Evolutionary conservation across 2,888 invertebrate species (phyloP), one percentile per base, ranked within the genome.

Genomic region (Scelioninae gen. 1): DNA sequence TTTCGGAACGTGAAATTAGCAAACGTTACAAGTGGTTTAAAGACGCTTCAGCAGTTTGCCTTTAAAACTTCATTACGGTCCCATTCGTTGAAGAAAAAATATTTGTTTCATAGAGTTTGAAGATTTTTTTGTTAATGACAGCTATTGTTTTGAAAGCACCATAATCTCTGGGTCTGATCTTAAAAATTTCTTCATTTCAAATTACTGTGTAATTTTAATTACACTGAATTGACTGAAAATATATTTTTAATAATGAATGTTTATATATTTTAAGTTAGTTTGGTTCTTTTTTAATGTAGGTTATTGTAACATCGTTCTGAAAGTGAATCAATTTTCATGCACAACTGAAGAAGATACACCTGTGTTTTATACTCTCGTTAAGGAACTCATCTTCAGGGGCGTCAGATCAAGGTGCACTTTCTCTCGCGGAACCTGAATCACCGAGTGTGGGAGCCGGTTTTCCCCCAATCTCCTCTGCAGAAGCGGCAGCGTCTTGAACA

Each of bases 381-480:
- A 71, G 65, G 72, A 84, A 82, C 85, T 85, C 85, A 86, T 87
- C 88, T 87, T 88, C 88, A 86, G 84, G 85, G 85, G 85, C 85
- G 78, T 51, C 75, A 69, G 79, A 86, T 85, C 84, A 83, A 56
- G 82, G 62, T 85, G 82, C 85, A 90, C 90, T 90, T 90, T 90
- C 90, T 89, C 89, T 83, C 15, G 69, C 82, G 66, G 79, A 86
- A 84, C 84, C 82, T 87, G 85, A 89, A 87, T 88, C 81, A 87
- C 85, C 71, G 77, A 88, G 86, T 86, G 87, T 88, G 88, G 84
- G 87, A 89, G 84, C 77, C 81, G 15, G 32, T 45, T 62, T 72
- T 60, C 49, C 68, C 34, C 60, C 16, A 16, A 51, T 43, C 43
- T 32, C 38, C 69, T 45, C 32, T 38, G 43, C 47, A 40, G 62